Base-by-base conservation (phyloP, 2,888 invertebrate genomes). In the Eulithis prunata region DNA sequence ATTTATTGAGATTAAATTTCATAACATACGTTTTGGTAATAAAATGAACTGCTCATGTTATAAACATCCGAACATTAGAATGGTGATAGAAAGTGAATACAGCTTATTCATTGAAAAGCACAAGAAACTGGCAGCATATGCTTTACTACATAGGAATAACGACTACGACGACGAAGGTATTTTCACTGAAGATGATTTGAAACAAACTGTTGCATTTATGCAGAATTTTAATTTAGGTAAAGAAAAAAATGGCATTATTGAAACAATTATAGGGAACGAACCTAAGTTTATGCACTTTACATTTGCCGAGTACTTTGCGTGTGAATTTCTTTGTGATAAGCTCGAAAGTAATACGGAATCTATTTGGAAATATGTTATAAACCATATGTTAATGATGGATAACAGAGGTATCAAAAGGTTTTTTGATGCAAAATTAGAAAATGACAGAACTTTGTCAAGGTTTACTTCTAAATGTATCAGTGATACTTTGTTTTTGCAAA, bases 281-380 rank as follows among this genome's bases (percentile, higher is more conserved):
- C 71, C 70, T 14, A 70, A 70, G 47, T 75, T 75, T 59, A 60
- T 74, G 13, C 75, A 75, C 64, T 73, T 66, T 5, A 70, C 73
- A 28, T 74, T 68, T 55, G 74, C 71, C 28, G 75, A 75, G 64
- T 75, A 75, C 65, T 75, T 74, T 49, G 69, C 71, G 32, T 59
- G 62, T 1, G 75, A 75, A 65, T 71, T 69, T 58, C 54, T 75
- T 43, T 69, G 61, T 53, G 66, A 64, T 21, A 64, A 62, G 46
- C 54, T 68, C 28, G 59, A 58, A 58, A 38, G 53, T 32, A 60
- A 58, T 58, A 58, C 14, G 13, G 43, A 53, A 10, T 13, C 53
- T 11, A 13, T 8, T 45, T 60, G 60, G 60, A 45, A 60, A 32
- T 60, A 60, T 13, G 10, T 60, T 1, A 47, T 57, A 11, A 36